Evolutionary conservation across 2,888 invertebrate species (phyloP).

Genomic region (Pandemis corylana): DNA sequence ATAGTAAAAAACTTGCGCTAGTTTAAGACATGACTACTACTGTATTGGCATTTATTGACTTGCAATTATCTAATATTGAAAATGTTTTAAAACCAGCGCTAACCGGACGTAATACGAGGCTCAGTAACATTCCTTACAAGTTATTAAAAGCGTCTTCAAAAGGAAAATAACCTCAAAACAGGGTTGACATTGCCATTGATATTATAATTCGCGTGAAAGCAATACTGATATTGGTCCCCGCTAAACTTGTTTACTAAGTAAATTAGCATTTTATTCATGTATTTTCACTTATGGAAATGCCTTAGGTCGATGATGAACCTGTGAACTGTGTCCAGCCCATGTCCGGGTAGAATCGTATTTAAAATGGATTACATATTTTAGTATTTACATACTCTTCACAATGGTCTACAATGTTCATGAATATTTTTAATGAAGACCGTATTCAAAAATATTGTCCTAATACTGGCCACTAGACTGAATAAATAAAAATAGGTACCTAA

Average conservation of each 20-base stretch:
- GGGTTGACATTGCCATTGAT: conserved; percentile 50
- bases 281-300: conserved; percentile 83
- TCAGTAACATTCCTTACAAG: background rate
- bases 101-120: background rate
- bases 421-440: too few relatives aligned
- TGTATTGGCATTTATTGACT: too few relatives aligned
- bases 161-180: conserved; percentile 34
- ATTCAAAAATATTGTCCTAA: too few relatives aligned
- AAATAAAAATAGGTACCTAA: background rate
- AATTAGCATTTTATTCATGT: conserved; percentile 60
- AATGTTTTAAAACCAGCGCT: background rate
- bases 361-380: background rate
- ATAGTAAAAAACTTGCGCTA: too few relatives aligned
- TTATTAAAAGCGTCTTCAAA: background rate
- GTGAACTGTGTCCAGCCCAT: conserved; percentile 63
- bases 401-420: too few relatives aligned
- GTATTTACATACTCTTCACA: background rate
- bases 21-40: too few relatives aligned
- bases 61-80: too few relatives aligned
- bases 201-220: conserved; percentile 70
- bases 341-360: conserved; percentile 17
- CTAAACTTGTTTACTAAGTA: conserved; percentile 62
- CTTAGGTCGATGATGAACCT: conserved; percentile 55
- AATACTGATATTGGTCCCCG: conserved; percentile 52
- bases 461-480: background rate